Evolutionary conservation across 2,888 invertebrate genomes (phyloP).

Genomic region (Lacanobia wlatinum): DNA sequence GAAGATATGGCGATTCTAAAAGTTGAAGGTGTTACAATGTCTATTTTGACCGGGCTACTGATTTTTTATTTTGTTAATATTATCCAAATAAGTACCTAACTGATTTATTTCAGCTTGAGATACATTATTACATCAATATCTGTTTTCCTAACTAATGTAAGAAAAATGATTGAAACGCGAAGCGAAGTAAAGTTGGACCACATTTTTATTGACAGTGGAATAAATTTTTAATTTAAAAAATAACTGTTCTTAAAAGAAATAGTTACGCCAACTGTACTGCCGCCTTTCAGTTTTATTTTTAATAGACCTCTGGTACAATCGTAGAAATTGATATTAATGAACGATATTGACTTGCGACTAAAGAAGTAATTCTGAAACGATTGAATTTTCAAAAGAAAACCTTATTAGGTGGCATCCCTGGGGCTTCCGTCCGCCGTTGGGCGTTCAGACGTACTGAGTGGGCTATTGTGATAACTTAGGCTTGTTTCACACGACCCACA

Average conservation of each 20-base stretch:
- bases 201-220: not conserved
- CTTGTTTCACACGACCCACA: too few species aligned
- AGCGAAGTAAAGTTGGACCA: not conserved
- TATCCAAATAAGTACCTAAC: too few species aligned
- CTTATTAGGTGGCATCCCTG: not conserved
- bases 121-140: too few species aligned
- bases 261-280: conserved; percentile 7
- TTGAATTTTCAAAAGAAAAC: not conserved
- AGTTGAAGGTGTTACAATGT: too few species aligned
- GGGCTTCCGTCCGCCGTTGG: not conserved
- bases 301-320: not conserved
- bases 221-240: not conserved
- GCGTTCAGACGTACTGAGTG: too few species aligned
- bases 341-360: not conserved
- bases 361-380: not conserved
- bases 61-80: too few species aligned
- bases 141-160: too few species aligned
- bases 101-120: too few species aligned
- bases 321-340: conserved; percentile 1
- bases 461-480: too few species aligned
- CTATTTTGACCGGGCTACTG: too few species aligned
- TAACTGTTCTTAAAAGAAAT: not conserved
- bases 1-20: too few species aligned
- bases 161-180: too few species aligned
- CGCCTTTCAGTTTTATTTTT: not conserved